These are phyloP conservation scores for Hypomesus transpacificus DNA, from an alignment of 2,113 vertebrate species.

Conservation along the genomic window DNA sequence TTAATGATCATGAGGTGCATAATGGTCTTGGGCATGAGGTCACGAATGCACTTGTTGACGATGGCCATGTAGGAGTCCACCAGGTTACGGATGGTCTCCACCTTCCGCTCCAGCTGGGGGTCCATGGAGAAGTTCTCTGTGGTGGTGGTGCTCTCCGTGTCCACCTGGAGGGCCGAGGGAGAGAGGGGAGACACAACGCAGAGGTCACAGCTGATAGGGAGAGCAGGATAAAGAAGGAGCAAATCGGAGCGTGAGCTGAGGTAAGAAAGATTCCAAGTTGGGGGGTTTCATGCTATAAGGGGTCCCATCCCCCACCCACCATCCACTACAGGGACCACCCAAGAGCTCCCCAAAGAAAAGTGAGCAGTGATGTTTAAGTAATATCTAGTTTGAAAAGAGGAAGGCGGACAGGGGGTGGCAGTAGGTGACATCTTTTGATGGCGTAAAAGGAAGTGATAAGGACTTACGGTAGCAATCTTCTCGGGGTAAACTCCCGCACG, in stretches of 20 bases:
- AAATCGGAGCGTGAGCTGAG: too few relatives aligned
- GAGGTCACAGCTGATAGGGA: background rate
- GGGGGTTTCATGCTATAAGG: too few relatives aligned
- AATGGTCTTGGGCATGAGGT: conserved; percentile 94
- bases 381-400: too few relatives aligned
- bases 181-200: background rate
- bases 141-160: conserved; percentile 81
- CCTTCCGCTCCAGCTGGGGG: conserved; percentile 93
- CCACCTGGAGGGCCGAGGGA: conserved; percentile 66
- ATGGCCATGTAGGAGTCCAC: conserved; percentile 98
- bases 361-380: too few relatives aligned
- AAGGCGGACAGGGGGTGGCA: too few relatives aligned
- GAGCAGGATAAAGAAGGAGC: background rate
- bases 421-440: too few relatives aligned
- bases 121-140: conserved; percentile 96
- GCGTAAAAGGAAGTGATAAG: background rate
- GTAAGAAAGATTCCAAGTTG: too few relatives aligned
- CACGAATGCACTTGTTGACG: conserved; percentile 94
- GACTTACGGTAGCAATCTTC: conserved; percentile 80
- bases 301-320: too few relatives aligned
- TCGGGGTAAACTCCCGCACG: conserved; percentile 95
- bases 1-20: conserved; percentile 99
- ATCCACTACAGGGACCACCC: too few relatives aligned
- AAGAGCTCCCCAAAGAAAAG: too few relatives aligned
- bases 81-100: conserved; percentile 94